Evolutionary conservation across 1,140 invertebrate genomes (phyloP).

Genomic region (Ephestia elutella): DNA sequence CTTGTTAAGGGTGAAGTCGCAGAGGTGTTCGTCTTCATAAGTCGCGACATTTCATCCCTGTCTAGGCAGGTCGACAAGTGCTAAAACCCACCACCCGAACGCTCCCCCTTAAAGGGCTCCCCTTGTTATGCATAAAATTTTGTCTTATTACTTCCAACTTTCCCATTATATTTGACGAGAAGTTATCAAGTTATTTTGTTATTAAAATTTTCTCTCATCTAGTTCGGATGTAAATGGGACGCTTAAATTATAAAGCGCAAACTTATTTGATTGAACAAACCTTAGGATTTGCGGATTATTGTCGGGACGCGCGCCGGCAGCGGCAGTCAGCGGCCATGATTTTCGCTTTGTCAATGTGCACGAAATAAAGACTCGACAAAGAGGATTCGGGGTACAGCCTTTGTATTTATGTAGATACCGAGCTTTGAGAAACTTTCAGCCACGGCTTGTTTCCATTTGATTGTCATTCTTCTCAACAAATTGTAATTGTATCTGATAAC

Average conservation of each 20-base stretch:
- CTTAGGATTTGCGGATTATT: slow-evolving; percentile 58
- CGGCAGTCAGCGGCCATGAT: slow-evolving; percentile 36
- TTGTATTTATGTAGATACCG: background rate
- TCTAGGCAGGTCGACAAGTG: slow-evolving; percentile 64
- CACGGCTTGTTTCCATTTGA: background rate
- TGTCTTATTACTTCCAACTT: slow-evolving; percentile 72
- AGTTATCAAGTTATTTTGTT: slow-evolving; percentile 72
- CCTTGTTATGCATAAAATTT: slow-evolving; percentile 72
- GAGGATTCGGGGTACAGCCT: slow-evolving; percentile 22
- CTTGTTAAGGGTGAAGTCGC: slow-evolving; percentile 47
- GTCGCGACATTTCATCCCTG: slow-evolving; percentile 64
- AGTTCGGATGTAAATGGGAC: slow-evolving; percentile 63
- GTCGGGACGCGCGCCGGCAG: slow-evolving; percentile 45
- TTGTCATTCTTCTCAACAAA: background rate
- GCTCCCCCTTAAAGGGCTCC: slow-evolving; percentile 37
- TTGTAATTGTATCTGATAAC: too few species aligned
- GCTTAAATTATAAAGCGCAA: slow-evolving; percentile 65
- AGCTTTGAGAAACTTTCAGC: slow-evolving; percentile 11
- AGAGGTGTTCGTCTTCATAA: slow-evolving; percentile 69
- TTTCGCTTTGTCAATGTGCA: slow-evolving; percentile 30
- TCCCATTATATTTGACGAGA: slow-evolving; percentile 69
- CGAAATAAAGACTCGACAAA: slow-evolving; percentile 34
- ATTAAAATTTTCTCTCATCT: slow-evolving; percentile 66
- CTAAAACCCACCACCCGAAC: slow-evolving; percentile 28
- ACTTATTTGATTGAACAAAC: slow-evolving; percentile 68